These are phyloP conservation scores for Cephalotes varians DNA, from an alignment of 2,888 invertebrate species.

Conservation along the genomic window DNA sequence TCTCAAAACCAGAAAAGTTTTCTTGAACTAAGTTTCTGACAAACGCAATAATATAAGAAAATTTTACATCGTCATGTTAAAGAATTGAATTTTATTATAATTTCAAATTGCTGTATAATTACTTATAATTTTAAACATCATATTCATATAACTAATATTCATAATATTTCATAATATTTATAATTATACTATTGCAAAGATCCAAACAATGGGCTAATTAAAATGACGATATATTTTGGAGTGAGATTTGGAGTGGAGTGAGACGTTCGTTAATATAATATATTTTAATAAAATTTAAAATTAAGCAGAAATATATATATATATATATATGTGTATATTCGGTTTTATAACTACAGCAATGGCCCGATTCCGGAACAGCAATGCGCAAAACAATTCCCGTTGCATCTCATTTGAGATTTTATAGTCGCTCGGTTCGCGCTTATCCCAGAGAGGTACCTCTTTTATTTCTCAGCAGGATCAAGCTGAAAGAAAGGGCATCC, in stretches of 20 bases:
- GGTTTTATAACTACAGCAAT: background rate
- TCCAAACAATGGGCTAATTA: background rate
- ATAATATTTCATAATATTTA: background rate
- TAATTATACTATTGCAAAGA: conserved; percentile 1
- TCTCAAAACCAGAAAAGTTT: background rate
- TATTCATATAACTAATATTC: background rate
- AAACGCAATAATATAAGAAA: background rate
- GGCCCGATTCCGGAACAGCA: background rate
- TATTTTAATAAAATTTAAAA: background rate
- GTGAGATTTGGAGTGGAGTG: no score
- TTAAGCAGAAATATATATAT: background rate
- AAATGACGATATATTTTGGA: background rate
- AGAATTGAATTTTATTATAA: background rate
- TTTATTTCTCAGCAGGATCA: conserved; percentile 5
- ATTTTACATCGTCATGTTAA: background rate
- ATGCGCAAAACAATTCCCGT: background rate
- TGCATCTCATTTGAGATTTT: conserved; percentile 14
- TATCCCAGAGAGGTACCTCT: background rate
- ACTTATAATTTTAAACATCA: background rate
- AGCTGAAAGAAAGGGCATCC: background rate
- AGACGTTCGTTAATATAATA: background rate
- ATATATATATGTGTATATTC: background rate
- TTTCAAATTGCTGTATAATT: background rate
- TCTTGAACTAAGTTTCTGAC: background rate
- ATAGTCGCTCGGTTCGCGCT: background rate